phyloP scores from a whole-genome alignment of 2,888 invertebrate genomes.

The Melieria omissa region DNA sequence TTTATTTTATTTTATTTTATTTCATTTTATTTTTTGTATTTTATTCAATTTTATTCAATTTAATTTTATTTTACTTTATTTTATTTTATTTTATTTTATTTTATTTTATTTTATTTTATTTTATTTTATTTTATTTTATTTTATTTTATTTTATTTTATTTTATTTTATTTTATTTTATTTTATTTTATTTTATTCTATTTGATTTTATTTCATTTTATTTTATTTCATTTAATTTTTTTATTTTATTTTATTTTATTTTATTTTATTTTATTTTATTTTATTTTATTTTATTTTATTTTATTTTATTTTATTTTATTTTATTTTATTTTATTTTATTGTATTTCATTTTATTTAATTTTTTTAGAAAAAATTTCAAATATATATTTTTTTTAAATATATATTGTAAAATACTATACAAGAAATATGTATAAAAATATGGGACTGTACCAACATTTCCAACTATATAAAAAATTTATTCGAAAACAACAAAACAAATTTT shows the following conservation, averaged over 20 bases:
- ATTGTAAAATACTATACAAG: too few species aligned
- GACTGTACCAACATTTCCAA: too few species aligned
- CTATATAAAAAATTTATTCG: too few species aligned
- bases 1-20: too few species aligned
- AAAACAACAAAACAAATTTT: too few species aligned
- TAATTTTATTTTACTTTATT: background rate
- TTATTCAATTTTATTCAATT: too few species aligned
- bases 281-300: background rate
- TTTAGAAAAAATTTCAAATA: too few species aligned
- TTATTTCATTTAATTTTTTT: background rate
- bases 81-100: constrained; percentile 8
- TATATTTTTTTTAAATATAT: too few species aligned
- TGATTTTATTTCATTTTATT: background rate
- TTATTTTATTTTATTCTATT: background rate
- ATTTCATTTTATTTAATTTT: too few species aligned
- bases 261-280: background rate
- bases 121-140: constrained; percentile 5
- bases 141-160: background rate
- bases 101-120: constrained; percentile 8
- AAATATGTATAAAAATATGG: too few species aligned
- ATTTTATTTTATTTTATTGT: too few species aligned
- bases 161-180: background rate
- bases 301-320: background rate
- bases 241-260: background rate
- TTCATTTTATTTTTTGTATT: too few species aligned